Base-by-base conservation (phyloP, 2,797 vertebrate genomes). In the Lagorchestes hirsutus region DNA sequence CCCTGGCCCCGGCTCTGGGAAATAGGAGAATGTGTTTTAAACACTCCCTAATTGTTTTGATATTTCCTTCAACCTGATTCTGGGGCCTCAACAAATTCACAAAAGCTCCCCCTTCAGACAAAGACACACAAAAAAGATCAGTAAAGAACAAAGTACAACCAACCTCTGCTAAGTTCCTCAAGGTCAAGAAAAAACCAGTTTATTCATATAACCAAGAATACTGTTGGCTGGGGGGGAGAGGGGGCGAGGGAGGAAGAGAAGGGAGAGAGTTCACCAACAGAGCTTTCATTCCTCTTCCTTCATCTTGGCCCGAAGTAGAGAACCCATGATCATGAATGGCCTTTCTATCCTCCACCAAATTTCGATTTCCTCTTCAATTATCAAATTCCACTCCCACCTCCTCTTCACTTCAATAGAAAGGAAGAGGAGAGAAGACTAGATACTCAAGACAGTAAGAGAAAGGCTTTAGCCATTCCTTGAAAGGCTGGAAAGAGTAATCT, bases 11-110 rank as follows among this genome's bases (percentile, higher is more conserved):
- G 90, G 54, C n/a, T 1, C 18, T 2, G 1, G 94, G 54, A 57
- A 57, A 12, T 16, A 40, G 90, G 62, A 87, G 10, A 46, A 12
- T 90, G 28, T 13, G 14, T 93, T 29, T 93, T 96, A 46, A 97
- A 90, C 40, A 90, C 87, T 93, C 92, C 95, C 62, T 67, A 14
- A 92, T 62, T 29, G 46, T 57, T 91, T 57, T 58, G 28, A 82
- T 46, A 55, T 55, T 50, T 91, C 90, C 93, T 91, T 82, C 14
- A 67, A 58, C 52, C 54, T 93, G 11, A 18, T 52, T 82, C n/a
- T 90, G n/a, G 90, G 93, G 50, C 12, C 50, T 55, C 90, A 54
- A 55, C 16, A 91, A 18, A 91, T 14, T 91, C 54, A 54, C 29
- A 91, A 91, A 91, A 91, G 28, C 29, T 91, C 28, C 90, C 40